Base-by-base conservation (phyloP, 64 coral and sea anemone species). In the Trachythela sp. region DNA sequence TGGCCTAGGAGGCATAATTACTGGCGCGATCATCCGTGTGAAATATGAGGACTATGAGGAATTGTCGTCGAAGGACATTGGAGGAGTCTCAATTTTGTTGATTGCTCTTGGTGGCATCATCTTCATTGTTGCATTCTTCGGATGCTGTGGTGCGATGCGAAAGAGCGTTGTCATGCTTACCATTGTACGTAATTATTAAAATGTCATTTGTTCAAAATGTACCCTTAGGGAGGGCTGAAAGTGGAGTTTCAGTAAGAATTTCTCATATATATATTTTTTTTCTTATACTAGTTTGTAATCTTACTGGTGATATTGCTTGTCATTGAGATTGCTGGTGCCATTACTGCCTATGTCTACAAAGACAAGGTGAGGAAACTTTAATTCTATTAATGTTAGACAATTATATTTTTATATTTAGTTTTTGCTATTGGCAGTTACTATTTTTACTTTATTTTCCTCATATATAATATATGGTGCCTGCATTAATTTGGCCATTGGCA, bases 31-130 rank as follows among this genome's bases (percentile, higher is more conserved):
- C 0, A 14, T 80, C 13, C 20, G 33, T 9, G 15, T 80, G 33
- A 80, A 80, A 38, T 80, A 80, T 80, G 75, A 80, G 31, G 75
- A 80, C 37, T 80, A 80, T 39, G 37, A 37, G 33, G 37, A 80
- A 9, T 22, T 80, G 8, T 29, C 75, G 35, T 80, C 75, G 10
- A 35, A 0, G 3, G 9, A 80, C 35, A 22, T 80, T 80, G 75
- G 75, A 37, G 31, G 33, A 30, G 75, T 36, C 2, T 80, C 75
- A 37, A 36, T 80, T 39, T 39, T 80, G 32, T 80, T 80, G 38
- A 30, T 80, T 80, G 38, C 31, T 37, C 75, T 80, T 80, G 75
- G 75, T 38, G 75, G 75, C 8, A 11, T 80, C 33, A 80, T 80
- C 11, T 80, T 80, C 33, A 39, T 80, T 35, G 33, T 80, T 9